Percentiles rank a stretch among this genome's conserved stretches.
These are phyloP conservation scores for Drosophila kepulauana DNA, from an alignment of 1,140 invertebrate species.

Conservation along the genomic window DNA sequence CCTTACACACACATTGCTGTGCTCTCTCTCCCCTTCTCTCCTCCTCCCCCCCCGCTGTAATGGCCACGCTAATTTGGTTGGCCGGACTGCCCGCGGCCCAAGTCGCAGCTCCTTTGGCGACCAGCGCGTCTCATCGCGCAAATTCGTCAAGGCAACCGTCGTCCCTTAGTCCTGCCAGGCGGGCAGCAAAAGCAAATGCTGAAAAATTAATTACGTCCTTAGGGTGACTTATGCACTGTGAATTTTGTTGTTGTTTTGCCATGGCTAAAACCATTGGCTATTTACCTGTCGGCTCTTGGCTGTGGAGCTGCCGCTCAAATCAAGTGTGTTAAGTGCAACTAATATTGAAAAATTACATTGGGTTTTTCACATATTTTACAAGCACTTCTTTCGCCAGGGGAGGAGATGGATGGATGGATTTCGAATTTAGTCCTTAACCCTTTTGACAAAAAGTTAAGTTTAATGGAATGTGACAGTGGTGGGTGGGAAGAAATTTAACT, in stretches of 20 bases:
- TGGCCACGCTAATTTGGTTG: constrained; percentile 73
- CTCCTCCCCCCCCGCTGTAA: constrained; percentile 9
- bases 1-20: not conserved
- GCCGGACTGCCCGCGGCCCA: constrained; percentile 51
- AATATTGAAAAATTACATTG: constrained; percentile 77
- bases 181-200: constrained; percentile 71
- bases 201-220: constrained; percentile 85
- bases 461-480: not conserved
- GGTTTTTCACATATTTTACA: constrained; percentile 40
- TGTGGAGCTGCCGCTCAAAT: constrained; percentile 47
- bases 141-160: constrained; percentile 77
- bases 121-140: constrained; percentile 49
- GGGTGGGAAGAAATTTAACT: not conserved
- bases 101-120: constrained; percentile 48
- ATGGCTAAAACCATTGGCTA: constrained; percentile 35
- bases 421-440: not conserved
- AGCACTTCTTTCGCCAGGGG: not conserved
- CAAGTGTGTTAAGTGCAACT: constrained; percentile 76
- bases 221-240: constrained; percentile 76
- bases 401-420: no score
- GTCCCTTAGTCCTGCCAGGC: not conserved
- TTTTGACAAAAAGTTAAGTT: not conserved
- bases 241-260: constrained; percentile 23
- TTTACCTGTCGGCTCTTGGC: constrained; percentile 34
- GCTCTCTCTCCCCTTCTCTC: no score